Evolutionary conservation across 2,888 invertebrate genomes (phyloP).

Genomic region (Polietes domitor): DNA sequence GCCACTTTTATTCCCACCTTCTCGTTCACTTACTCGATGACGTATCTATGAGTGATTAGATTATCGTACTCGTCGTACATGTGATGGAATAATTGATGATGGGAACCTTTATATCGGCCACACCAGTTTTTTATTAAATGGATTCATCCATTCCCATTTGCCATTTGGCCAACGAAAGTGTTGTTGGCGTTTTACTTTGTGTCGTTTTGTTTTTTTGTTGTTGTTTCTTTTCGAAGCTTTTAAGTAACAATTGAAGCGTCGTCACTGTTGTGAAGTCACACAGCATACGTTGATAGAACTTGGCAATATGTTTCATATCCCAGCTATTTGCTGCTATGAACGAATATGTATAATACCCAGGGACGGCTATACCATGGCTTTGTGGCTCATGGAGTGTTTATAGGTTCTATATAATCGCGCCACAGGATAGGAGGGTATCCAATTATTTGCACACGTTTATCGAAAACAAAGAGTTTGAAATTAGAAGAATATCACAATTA

Average conservation of each 20-base stretch:
- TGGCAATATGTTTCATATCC: slow-evolving; percentile 45
- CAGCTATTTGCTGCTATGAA: background rate
- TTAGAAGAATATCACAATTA: no score
- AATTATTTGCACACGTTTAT: no score
- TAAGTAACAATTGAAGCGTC: slow-evolving; percentile 25
- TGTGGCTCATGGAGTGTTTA: no score
- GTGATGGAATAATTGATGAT: slow-evolving; percentile 60
- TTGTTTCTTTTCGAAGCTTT: slow-evolving; percentile 9
- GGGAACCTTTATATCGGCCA: slow-evolving; percentile 43
- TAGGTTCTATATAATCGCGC: no score
- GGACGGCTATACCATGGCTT: no score
- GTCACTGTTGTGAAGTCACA: slow-evolving; percentile 49
- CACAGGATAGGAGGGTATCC: no score
- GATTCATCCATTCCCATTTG: slow-evolving; percentile 9
- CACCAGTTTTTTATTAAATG: slow-evolving; percentile 36
- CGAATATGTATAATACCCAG: background rate
- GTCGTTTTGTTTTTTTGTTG: background rate
- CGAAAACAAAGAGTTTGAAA: no score
- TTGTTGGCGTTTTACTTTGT: slow-evolving; percentile 7
- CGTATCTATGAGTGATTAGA: slow-evolving; percentile 25
- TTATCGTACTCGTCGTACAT: slow-evolving; percentile 24
- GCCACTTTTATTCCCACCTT: background rate
- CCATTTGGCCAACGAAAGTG: slow-evolving; percentile 8
- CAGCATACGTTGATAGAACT: slow-evolving; percentile 43
- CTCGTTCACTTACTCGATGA: slow-evolving; percentile 9